Evolutionary conservation across 2,797 vertebrate species (phyloP).

Genomic region (Paramormyrops hopkinsi): DNA sequence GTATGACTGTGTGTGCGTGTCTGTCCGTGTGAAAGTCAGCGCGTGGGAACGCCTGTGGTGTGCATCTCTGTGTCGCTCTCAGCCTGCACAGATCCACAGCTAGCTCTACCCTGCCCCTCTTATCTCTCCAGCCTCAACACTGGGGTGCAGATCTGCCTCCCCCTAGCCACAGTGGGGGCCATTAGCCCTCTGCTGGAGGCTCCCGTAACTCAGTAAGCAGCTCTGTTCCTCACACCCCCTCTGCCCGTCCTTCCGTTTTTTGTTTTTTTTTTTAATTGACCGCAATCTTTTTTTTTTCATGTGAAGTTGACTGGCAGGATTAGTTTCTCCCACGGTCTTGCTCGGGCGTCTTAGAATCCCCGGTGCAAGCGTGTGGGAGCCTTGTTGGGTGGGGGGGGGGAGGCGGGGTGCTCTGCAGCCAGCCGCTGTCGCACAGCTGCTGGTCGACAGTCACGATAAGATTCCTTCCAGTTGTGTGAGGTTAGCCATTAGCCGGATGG

Average conservation of each 20-base stretch:
- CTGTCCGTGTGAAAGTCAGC: neutral
- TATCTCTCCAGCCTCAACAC: neutral
- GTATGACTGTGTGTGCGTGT: conserved; percentile 7
- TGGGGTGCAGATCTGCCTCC: neutral
- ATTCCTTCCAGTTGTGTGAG: neutral
- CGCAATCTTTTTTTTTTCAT: neutral
- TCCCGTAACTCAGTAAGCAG: neutral
- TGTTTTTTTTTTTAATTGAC: neutral
- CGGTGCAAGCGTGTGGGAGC: neutral
- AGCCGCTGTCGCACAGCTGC: neutral
- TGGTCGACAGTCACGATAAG: neutral
- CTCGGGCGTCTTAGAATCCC: neutral
- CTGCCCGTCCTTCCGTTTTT: neutral
- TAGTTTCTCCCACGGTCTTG: neutral
- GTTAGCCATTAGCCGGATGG: neutral
- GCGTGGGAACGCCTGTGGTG: neutral
- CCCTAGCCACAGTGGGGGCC: neutral
- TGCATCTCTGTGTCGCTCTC: neutral
- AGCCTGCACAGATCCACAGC: neutral
- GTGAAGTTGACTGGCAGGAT: neutral
- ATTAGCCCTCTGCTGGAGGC: neutral
- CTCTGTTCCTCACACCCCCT: neutral
- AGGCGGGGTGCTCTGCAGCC: neutral
- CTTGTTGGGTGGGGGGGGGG: neutral
- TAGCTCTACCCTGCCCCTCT: neutral